These are phyloP conservation scores for Crocodylus rhombifer DNA, from an alignment of 2,797 vertebrate species.

Conservation along the genomic window DNA sequence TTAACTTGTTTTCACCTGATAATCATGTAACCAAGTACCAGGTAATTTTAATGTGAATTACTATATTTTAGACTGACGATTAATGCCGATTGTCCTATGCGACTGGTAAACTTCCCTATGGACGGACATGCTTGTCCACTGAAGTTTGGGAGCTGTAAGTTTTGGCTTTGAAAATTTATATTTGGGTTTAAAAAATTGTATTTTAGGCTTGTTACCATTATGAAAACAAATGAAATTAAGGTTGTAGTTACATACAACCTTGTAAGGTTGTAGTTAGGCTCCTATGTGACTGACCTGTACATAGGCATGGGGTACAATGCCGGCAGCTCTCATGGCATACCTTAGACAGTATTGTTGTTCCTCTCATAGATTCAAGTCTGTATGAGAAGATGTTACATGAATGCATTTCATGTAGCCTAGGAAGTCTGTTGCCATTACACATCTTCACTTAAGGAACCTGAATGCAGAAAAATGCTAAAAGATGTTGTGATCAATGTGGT, in stretches of 20 bases:
- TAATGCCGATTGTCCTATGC: slow-evolving; percentile 96
- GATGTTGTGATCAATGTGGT: neutral
- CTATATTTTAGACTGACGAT: slow-evolving; percentile 91
- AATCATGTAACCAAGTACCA: neutral
- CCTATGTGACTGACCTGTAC: neutral
- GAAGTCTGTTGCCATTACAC: neutral
- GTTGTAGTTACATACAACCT: too few species aligned
- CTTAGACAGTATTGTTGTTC: neutral
- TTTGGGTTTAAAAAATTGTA: too few species aligned
- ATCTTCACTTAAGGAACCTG: neutral
- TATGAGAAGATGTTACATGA: neutral
- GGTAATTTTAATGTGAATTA: slow-evolving; percentile 8
- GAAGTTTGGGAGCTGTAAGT: slow-evolving; percentile 99
- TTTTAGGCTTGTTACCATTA: too few species aligned
- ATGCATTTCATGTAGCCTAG: neutral
- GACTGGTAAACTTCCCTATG: slow-evolving; percentile 97
- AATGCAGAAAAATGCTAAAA: neutral
- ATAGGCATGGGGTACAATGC: neutral
- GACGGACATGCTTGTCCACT: slow-evolving; percentile 96
- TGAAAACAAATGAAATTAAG: too few species aligned
- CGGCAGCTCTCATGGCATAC: neutral
- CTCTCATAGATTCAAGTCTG: neutral
- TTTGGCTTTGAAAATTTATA: slow-evolving; percentile 36
- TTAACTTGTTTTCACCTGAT: neutral
- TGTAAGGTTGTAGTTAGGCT: neutral